Base-by-base conservation (phyloP, 2,888 invertebrate genomes). In the Capitulum mitella region DNA sequence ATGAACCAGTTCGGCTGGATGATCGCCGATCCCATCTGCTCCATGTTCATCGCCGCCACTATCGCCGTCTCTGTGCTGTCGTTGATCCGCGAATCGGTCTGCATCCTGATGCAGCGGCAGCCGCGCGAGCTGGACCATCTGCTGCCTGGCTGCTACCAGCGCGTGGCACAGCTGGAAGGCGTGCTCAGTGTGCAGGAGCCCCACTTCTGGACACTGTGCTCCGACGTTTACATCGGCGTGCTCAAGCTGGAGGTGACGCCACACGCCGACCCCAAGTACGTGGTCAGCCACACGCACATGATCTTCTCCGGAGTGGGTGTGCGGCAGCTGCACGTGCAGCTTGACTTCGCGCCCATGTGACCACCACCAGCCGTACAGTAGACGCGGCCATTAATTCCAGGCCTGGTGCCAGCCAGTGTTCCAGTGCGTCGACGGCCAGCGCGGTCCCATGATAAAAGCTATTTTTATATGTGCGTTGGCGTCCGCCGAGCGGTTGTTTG, bases 1-100 rank as follows among this genome's bases (percentile, higher is more conserved):
- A 98, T 98, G 93, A 92, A 93, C 84, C 90, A 91, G 87, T 98
- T 98, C 86, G 97, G 97, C 75, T 98, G 97, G 97, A 96, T 97
- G 95, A 92, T 97, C 83, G 98, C 98, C 12, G 98, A 98, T 87
- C 98, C 98, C 0, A 94, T 98, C 83, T 98, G 98, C 85, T 98
- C 98, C 3, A 95, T 98, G 91, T 95, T 97, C 83, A 98, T 98
- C 83, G 93, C 98, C 19, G 84, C 93, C 40, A 89, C 98, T 43
- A 97, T 98, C 84, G 93, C 92, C 37, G 87, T 93, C 54, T 97
- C 97, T 89, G 97, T 93, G 40, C 61, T 83, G 16, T 64, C 78
- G 40, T 79, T 82, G 43, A 51, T 82, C 61, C 82, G 85, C 82
- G 97, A 98, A 85, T 96, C 97, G 0, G 90, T 94, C 54, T 89